Base-by-base conservation (phyloP, 2,888 invertebrate genomes). In the Standfussiana lucernea region DNA sequence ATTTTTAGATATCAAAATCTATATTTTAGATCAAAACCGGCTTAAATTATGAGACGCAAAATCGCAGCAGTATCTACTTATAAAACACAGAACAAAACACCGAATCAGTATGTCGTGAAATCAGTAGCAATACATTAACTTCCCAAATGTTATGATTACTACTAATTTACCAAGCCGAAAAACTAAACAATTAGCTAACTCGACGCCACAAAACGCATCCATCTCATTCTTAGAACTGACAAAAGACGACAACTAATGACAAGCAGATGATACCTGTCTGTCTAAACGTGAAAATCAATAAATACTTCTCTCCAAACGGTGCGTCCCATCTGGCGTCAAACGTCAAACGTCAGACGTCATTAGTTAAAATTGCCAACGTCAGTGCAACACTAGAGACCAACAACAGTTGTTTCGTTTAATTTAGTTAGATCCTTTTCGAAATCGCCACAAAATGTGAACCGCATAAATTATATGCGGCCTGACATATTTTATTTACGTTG, bases 331-430 rank as follows among this genome's bases (percentile, higher is more conserved):
- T 90, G 88, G 86, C 81, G 80, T 81, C 79, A 83, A 75, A 86
- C 79, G 81, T 86, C 88, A 85, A 73, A 87, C 84, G 86, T 89
- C 91, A 91, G 88, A 86, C 28, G 71, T 90, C 90, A 91, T 92
- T 92, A 91, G 89, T 88, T 86, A 78, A 88, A 89, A 88, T 91
- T 90, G 90, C 89, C 90, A 90, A 87, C 86, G 89, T 89, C 90
- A 89, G 83, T 85, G 88, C 70, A 83, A 81, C 86, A 77, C 72
- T 82, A 74, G 64, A 78, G 79, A 71, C 79, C 53, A 80, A 84
- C 80, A 87, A 86, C 89, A 90, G 86, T 86, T 89, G 91, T 90
- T 91, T 89, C 91, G 86, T 91, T 89, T 89, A 88, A 89, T 90
- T 88, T 84, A 86, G 81, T 75, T 82, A 72, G 82, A 86, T 82